Evolutionary conservation across 1,140 invertebrate species (phyloP), one percentile per base, ranked within the genome.

Genomic region (Aphis gossypii): DNA sequence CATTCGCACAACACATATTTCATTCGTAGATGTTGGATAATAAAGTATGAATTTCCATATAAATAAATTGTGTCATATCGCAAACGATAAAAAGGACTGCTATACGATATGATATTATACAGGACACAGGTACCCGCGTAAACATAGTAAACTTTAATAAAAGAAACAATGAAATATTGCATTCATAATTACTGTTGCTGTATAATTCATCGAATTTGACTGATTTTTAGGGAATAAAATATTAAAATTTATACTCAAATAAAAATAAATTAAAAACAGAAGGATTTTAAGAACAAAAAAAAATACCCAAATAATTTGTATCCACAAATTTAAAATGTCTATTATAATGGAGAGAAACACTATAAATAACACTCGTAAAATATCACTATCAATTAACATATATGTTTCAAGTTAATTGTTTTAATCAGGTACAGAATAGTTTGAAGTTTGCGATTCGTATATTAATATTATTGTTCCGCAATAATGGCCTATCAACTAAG

Each of bases 391-490:
- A 60, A 68, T 60, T 90, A n/a, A 41, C 5, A 8, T 21, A 14
- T 0, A 25, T 3, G 23, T 44, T 38, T 11, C 44, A 6, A 14
- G 30, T 60, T 68, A 14, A 44, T 21, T 60, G 25, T 46, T 90
- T 56, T 38, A 25, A 54, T 56, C 48, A 56, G 38, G 11, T 90
- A 18, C 14, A n/a, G 25, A 90, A 56, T 44, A 46, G n/a, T 60
- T 90, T 41, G 30, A 7, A 23, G 14, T 87, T 68, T 87, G 9
- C 30, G 25, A 23, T 38, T 20, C 14, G 9, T 90, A 90, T 60
- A 90, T 68, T 60, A 90, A 90, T 90, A 90, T 60, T 44, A 90
- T 60, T 54, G 9, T 56, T 68, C 38, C 54, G 38, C 11, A 30
- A 25, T 60, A 90, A 56, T 44, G 25, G 25, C 88, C 20, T 25